Evolutionary conservation across 2,797 vertebrate genomes (phyloP).

Genomic region (Enteromius trimaculatus): DNA sequence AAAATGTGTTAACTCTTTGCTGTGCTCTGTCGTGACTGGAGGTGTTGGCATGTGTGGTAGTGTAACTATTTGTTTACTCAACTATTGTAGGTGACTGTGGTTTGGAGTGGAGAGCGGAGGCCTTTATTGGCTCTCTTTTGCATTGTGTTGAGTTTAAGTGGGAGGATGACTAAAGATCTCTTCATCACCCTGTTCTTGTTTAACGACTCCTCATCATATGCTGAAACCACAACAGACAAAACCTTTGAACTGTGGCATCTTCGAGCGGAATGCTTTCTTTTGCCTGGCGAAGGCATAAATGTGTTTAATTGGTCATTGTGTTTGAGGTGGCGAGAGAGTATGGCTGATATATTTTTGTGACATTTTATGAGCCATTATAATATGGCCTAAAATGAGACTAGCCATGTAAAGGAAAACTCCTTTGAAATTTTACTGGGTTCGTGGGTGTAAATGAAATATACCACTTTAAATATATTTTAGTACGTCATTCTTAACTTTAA

Average conservation of each 20-base stretch:
- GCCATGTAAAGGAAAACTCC: not conserved
- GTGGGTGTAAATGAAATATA: constrained; percentile 35
- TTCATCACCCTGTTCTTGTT: constrained; percentile 56
- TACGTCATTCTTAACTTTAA: constrained; percentile 12
- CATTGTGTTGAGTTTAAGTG: constrained; percentile 46
- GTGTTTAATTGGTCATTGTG: constrained; percentile 65
- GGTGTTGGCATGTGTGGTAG: constrained; percentile 44
- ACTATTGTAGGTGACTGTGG: constrained; percentile 46
- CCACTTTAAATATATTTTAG: constrained; percentile 28
- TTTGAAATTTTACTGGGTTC: constrained; percentile 40
- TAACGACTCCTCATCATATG: constrained; percentile 65
- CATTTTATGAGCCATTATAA: constrained; percentile 20
- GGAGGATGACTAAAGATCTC: constrained; percentile 45
- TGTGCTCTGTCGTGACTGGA: constrained; percentile 49
- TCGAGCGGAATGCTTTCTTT: constrained; percentile 52
- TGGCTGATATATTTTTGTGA: constrained; percentile 51
- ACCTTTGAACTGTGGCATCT: constrained; percentile 59
- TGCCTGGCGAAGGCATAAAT: constrained; percentile 51
- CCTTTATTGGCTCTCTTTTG: constrained; percentile 24
- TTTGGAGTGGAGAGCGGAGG: constrained; percentile 23
- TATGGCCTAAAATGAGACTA: constrained; percentile 28
- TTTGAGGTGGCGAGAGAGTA: constrained; percentile 61
- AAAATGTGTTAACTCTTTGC: constrained; percentile 18
- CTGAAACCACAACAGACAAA: constrained; percentile 69
- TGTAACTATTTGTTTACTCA: constrained; percentile 64